Percentiles rank a stretch among this genome's conserved stretches.
Conservation (phyloP, 1,140 invertebrate genomes). For the Drosophila takahashii region DNA sequence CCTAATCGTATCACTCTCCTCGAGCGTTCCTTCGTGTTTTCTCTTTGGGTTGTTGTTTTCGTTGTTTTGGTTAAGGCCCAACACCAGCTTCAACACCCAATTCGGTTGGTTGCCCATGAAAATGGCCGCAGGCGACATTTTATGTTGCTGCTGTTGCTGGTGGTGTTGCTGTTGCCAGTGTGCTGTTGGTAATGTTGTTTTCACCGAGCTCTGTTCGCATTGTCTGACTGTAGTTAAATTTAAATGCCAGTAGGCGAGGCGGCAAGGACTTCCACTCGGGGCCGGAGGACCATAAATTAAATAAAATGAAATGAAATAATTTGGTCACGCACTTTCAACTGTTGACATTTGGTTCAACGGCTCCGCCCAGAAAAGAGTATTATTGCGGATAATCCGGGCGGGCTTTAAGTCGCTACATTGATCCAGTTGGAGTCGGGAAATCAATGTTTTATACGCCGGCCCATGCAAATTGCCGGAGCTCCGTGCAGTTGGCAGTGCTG, state of each 20-base stretch:
- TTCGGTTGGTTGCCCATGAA: slow-evolving; percentile 67
- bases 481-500: slow-evolving; percentile 48
- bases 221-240: slow-evolving; percentile 73
- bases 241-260: slow-evolving; percentile 51
- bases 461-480: slow-evolving; percentile 59
- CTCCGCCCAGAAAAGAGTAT: slow-evolving; percentile 16
- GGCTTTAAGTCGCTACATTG: slow-evolving; percentile 30
- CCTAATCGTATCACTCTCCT: background rate
- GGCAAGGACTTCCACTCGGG: slow-evolving; percentile 27
- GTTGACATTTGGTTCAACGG: slow-evolving; percentile 53
- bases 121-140: slow-evolving; percentile 72
- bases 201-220: slow-evolving; percentile 34
- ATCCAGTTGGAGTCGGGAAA: slow-evolving; percentile 37
- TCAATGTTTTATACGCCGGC: slow-evolving; percentile 31
- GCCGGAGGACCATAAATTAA: slow-evolving; percentile 57
- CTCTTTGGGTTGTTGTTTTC: slow-evolving; percentile 27
- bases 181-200: slow-evolving; percentile 31
- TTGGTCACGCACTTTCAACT: slow-evolving; percentile 54
- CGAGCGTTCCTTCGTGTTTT: slow-evolving; percentile 1
- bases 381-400: slow-evolving; percentile 36
- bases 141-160: slow-evolving; percentile 45
- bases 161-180: slow-evolving; percentile 9
- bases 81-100: slow-evolving; percentile 61
- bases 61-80: slow-evolving; percentile 37
- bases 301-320: slow-evolving; percentile 69